phyloP scores from a whole-genome alignment of 1,140 invertebrate genomes.

The Nebria ingens region DNA sequence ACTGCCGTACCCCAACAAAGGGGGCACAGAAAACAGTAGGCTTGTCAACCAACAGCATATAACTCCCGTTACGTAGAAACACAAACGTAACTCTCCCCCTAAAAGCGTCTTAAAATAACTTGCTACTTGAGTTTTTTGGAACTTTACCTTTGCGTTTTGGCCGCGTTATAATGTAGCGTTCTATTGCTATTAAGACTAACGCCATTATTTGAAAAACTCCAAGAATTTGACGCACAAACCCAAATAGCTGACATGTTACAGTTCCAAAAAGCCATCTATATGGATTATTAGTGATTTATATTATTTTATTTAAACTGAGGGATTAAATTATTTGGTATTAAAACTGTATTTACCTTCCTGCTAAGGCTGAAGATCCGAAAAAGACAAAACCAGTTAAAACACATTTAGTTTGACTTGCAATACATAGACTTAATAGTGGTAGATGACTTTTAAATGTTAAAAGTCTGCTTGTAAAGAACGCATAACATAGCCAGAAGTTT shows the following conservation, averaged over 20 bases:
- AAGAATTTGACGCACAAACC: slow-evolving; percentile 41
- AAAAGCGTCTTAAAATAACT: slow-evolving; percentile 19
- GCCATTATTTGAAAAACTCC: slow-evolving; percentile 40
- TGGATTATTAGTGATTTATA: slow-evolving; percentile 14
- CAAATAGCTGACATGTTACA: slow-evolving; percentile 39
- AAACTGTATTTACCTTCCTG: slow-evolving; percentile 31
- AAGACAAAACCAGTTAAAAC: slow-evolving; percentile 38
- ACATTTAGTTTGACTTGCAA: slow-evolving; percentile 37
- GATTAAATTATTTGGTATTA: neutral
- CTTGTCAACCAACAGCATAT: slow-evolving; percentile 34
- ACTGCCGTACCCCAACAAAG: slow-evolving; percentile 37
- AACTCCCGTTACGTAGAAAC: slow-evolving; percentile 34
- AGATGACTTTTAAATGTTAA: slow-evolving; percentile 38
- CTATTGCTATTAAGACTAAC: slow-evolving; percentile 35
- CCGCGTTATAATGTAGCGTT: slow-evolving; percentile 37
- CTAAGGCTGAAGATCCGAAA: slow-evolving; percentile 39
- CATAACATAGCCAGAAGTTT: slow-evolving; percentile 40
- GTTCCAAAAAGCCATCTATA: slow-evolving; percentile 41
- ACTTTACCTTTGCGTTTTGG: slow-evolving; percentile 12
- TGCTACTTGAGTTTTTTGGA: neutral
- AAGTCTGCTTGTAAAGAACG: slow-evolving; percentile 40
- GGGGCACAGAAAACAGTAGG: slow-evolving; percentile 35
- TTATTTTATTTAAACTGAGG: slow-evolving; percentile 2
- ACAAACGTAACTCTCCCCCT: slow-evolving; percentile 36
- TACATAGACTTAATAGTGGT: slow-evolving; percentile 39